phyloP scores from a whole-genome alignment of 2,797 vertebrate species.

The Benthosema pterotum region DNA sequence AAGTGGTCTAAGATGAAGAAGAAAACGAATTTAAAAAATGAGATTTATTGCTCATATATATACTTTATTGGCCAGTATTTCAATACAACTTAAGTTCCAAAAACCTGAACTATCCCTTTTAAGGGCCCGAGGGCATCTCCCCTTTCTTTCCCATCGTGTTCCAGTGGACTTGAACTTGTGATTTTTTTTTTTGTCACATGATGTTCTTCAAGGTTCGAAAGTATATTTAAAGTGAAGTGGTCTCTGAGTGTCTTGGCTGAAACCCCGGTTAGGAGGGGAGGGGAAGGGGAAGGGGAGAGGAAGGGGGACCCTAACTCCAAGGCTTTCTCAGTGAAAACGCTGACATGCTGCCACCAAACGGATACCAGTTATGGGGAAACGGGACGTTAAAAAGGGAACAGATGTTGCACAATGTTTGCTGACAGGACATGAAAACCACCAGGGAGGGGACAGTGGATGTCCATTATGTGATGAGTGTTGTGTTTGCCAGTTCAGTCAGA shows the following conservation, averaged over 20 bases:
- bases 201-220: too few relatives aligned
- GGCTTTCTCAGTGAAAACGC: constrained; percentile 12
- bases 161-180: too few relatives aligned
- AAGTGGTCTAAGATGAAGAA: too few relatives aligned
- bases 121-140: too few relatives aligned
- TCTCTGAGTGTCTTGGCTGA: not conserved
- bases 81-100: too few relatives aligned
- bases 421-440: constrained; percentile 22
- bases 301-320: not conserved
- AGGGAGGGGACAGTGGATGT: constrained; percentile 20
- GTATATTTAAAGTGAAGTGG: not conserved
- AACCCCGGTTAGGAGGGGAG: not conserved
- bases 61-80: too few relatives aligned
- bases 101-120: too few relatives aligned
- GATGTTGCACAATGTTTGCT: constrained; percentile 49
- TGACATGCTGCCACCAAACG: constrained; percentile 28
- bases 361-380: constrained; percentile 32
- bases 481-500: constrained; percentile 33
- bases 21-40: too few relatives aligned
- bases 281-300: too few relatives aligned
- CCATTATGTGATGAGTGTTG: not conserved
- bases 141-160: too few relatives aligned
- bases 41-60: too few relatives aligned
- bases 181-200: too few relatives aligned
- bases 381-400: constrained; percentile 7